These are phyloP conservation scores for Bicyclus anynana DNA, from an alignment of 1,140 invertebrate genomes.

Conservation along the genomic window DNA sequence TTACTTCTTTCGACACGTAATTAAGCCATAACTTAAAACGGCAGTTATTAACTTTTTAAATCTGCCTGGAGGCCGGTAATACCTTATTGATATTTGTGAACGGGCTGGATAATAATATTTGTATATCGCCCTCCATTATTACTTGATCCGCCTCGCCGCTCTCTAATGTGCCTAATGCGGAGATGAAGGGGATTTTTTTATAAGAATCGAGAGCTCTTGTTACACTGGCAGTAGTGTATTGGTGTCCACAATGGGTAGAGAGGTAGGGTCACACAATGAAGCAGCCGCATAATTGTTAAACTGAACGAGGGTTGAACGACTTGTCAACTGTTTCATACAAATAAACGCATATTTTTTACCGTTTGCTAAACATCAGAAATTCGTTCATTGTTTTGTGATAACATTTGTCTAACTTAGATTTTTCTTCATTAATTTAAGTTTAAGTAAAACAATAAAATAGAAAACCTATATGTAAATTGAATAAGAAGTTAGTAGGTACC, in stretches of 20 bases:
- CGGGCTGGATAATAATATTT: slow-evolving; percentile 76
- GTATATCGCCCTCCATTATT: slow-evolving; percentile 53
- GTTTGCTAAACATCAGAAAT: slow-evolving; percentile 9
- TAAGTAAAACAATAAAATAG: no score
- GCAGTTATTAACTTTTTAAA: slow-evolving; percentile 73
- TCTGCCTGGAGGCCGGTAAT: slow-evolving; percentile 64
- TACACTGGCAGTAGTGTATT: slow-evolving; percentile 47
- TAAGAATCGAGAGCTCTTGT: slow-evolving; percentile 32
- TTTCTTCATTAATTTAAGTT: no score
- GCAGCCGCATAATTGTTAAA: slow-evolving; percentile 72
- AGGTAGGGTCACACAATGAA: slow-evolving; percentile 72
- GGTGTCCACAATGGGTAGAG: slow-evolving; percentile 68
- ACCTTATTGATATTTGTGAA: slow-evolving; percentile 76
- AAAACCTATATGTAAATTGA: no score
- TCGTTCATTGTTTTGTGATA: not conserved
- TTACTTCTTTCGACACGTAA: slow-evolving; percentile 7
- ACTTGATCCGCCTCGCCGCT: slow-evolving; percentile 35
- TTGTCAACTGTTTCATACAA: slow-evolving; percentile 69
- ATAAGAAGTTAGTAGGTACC: no score
- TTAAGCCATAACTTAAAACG: slow-evolving; percentile 53
- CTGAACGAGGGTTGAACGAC: slow-evolving; percentile 67
- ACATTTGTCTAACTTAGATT: not conserved
- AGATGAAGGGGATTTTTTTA: slow-evolving; percentile 32
- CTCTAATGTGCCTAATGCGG: slow-evolving; percentile 21
- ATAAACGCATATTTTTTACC: slow-evolving; percentile 33